Evolutionary conservation across 2,888 invertebrate species (phyloP), one percentile per base, ranked within the genome.

Genomic region (Eurytoma adleriae): DNA sequence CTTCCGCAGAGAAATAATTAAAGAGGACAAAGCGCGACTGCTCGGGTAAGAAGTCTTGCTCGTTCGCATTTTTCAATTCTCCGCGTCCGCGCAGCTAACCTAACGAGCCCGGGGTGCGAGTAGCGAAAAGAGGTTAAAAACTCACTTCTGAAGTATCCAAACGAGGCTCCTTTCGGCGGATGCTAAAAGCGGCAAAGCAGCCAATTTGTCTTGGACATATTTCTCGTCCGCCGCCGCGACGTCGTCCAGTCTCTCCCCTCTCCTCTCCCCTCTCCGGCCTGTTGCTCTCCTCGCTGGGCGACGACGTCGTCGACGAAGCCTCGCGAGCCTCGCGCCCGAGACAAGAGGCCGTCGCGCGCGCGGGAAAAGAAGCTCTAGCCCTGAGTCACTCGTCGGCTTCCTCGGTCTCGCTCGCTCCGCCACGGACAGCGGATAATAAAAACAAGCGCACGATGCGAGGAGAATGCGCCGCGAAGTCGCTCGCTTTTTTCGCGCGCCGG

Each of bases 121-220:
- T 40, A 40, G 16, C 27, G 16, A 16, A 12, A 30, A 16, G 2
- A 10, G 30, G n/a, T 30, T 16, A 40, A 62, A 62, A 40, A 62
- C 62, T 74, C 14, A 79, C 79, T 69, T 68, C 40, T 61, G 14
- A 64, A 69, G 69, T 61, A 52, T 56, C 48, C 73, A n/a, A 64
- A 56, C 61, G 24, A 59, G 50, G 70, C 66, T 52, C 64, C n/a
- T 50, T 20, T 40, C 13, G 24, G 24, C 14, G 40, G 57, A 66
- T 66, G 20, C 24, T 52, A 72, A 50, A 66, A 20, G 57, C 66
- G 40, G 57, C 71, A 52, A 20, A 20, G 66, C 10, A 50, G 54
- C 50, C 62, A 79, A 74, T 79, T 79, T 70, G 70, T 75, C 75
- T 59, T 30, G 59, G 18, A 10, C 75, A 75, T 61, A 71, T 27